These are phyloP conservation scores for Polymixis flavicincta DNA, from an alignment of 2,888 invertebrate genomes.

Conservation along the genomic window DNA sequence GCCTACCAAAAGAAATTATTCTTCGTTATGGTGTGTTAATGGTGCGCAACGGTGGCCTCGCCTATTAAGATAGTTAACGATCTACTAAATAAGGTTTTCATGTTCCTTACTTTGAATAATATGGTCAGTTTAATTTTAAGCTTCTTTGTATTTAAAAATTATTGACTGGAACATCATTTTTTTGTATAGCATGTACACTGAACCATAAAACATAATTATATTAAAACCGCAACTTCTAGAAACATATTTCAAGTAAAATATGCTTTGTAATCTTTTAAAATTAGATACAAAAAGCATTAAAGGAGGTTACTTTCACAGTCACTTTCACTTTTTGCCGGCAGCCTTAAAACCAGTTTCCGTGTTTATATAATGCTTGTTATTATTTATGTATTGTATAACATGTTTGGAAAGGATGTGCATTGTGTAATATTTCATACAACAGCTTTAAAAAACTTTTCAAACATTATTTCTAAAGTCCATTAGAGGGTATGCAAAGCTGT, in stretches of 20 bases:
- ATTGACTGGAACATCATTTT: background rate
- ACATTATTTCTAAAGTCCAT: too few relatives aligned
- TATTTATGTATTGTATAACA: constrained; percentile 19
- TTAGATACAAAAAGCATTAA: background rate
- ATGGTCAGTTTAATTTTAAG: background rate
- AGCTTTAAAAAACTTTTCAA: too few relatives aligned
- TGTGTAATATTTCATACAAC: background rate
- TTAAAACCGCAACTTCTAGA: background rate
- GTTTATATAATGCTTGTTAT: constrained; percentile 28
- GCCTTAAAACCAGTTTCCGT: constrained; percentile 36
- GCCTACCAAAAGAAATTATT: background rate
- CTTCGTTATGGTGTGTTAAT: constrained; percentile 5
- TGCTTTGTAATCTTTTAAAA: background rate
- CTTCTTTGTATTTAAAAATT: background rate
- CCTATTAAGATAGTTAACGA: constrained; percentile 21
- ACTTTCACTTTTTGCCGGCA: constrained; percentile 25
- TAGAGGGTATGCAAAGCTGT: too few relatives aligned
- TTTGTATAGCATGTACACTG: background rate
- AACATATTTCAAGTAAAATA: background rate
- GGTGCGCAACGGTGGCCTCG: constrained; percentile 18
- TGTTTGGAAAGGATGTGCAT: background rate
- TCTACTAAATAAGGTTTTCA: background rate
- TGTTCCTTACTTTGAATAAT: background rate
- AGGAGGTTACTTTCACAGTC: constrained; percentile 22
- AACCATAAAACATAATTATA: background rate